These are phyloP conservation scores for Stegodyphus dumicola DNA, from an alignment of 1,140 invertebrate genomes.

Conservation along the genomic window DNA sequence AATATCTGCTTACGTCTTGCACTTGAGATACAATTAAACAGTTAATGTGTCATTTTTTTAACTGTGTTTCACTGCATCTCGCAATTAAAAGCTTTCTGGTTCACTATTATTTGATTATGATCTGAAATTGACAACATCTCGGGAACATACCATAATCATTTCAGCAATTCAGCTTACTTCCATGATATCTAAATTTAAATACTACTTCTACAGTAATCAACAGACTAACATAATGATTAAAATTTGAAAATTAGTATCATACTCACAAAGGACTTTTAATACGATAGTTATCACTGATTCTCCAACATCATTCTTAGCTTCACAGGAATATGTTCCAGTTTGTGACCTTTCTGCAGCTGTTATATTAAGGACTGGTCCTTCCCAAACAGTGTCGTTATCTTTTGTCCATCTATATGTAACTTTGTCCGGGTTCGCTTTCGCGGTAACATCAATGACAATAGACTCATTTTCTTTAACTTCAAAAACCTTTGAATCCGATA, in stretches of 20 bases:
- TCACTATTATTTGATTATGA: too few relatives aligned
- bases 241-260: background rate
- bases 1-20: too few relatives aligned
- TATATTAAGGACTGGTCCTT: slow-evolving; percentile 54
- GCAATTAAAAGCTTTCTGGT: too few relatives aligned
- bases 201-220: too few relatives aligned
- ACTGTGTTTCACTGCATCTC: too few relatives aligned
- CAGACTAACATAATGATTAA: too few relatives aligned
- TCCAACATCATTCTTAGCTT: slow-evolving; percentile 59
- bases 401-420: slow-evolving; percentile 86
- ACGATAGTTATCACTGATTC: slow-evolving; percentile 33
- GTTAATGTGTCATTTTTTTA: too few relatives aligned
- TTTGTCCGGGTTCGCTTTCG: slow-evolving; percentile 84
- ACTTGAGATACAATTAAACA: too few relatives aligned
- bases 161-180: too few relatives aligned
- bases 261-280: slow-evolving; percentile 62
- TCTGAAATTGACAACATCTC: too few relatives aligned
- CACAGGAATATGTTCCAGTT: slow-evolving; percentile 59
- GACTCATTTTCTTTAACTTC: slow-evolving; percentile 86
- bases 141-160: too few relatives aligned
- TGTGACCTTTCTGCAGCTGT: slow-evolving; percentile 25
- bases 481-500: slow-evolving; percentile 67
- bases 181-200: too few relatives aligned
- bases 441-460: slow-evolving; percentile 81
- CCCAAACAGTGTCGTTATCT: background rate